Evolutionary conservation across 2,888 invertebrate species (phyloP).

Genomic region (Caenorhabditis sp.): DNA sequence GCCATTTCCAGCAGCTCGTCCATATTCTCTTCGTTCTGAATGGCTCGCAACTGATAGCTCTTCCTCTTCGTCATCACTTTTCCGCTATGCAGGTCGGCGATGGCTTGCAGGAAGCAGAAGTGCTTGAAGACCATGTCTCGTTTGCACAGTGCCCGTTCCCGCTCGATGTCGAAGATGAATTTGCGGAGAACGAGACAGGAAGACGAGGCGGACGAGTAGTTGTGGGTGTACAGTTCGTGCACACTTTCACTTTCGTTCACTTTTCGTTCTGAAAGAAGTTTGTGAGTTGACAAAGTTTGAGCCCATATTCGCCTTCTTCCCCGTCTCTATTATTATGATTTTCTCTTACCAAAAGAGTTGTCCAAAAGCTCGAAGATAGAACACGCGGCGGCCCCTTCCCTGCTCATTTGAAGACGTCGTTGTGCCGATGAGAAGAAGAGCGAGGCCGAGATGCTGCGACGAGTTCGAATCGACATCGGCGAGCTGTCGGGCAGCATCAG

Average conservation of each 20-base stretch:
- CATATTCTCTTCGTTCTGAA: conserved; percentile 93
- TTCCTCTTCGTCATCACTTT: conserved; percentile 85
- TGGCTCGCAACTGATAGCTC: conserved; percentile 95
- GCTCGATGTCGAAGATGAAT: conserved; percentile 84
- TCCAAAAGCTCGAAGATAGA: conserved; percentile 98
- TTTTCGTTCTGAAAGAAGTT: conserved; percentile 90
- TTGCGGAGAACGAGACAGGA: conserved; percentile 90
- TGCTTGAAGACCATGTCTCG: conserved; percentile 89
- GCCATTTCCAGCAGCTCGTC: conserved; percentile 92
- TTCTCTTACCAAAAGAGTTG: conserved; percentile 92
- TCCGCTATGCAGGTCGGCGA: conserved; percentile 72
- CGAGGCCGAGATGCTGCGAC: conserved; percentile 82
- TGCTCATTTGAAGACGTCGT: conserved; percentile 86
- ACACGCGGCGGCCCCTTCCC: conserved; percentile 92
- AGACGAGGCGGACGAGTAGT: conserved; percentile 97
- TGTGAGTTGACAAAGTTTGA: too few relatives aligned
- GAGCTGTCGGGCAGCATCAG: conserved; percentile 90
- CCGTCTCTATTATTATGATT: too few relatives aligned
- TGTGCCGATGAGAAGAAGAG: conserved; percentile 65
- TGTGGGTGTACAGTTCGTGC: conserved; percentile 98
- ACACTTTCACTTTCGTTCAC: conserved; percentile 95
- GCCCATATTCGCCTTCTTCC: too few relatives aligned
- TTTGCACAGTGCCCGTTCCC: conserved; percentile 84
- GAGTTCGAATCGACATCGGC: conserved; percentile 86
- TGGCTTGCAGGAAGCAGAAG: conserved; percentile 83